phyloP scores from a whole-genome alignment of 2,113 vertebrate species.

The Pongo abelii region DNA sequence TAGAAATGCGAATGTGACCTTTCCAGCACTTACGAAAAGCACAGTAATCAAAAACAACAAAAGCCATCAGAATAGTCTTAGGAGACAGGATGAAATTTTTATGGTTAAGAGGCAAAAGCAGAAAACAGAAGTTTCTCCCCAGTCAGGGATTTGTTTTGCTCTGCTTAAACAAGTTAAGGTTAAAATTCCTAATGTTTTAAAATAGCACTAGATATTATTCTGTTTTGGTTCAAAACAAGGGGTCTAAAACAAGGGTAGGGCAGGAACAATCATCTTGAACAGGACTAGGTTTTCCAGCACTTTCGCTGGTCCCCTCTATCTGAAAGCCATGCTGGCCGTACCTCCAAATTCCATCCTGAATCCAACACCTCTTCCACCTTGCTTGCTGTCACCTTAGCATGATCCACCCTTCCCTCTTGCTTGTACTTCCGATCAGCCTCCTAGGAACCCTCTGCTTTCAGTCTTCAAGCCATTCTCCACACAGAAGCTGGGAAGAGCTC shows the following conservation, averaged over 20 bases:
- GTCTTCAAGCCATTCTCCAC: not conserved
- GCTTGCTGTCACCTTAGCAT: not conserved
- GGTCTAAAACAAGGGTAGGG: not conserved
- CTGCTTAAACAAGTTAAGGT: not conserved
- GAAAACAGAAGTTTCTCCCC: not conserved
- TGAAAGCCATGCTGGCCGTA: too few species aligned
- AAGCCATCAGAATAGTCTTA: not conserved
- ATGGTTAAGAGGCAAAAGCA: not conserved
- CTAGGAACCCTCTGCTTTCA: not conserved
- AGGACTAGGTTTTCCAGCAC: not conserved
- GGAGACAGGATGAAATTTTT: not conserved
- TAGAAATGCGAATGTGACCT: not conserved
- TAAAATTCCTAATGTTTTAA: not conserved
- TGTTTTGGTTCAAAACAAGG: not conserved
- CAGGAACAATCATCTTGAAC: not conserved
- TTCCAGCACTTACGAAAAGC: not conserved
- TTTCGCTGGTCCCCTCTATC: too few species aligned
- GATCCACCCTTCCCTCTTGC: not conserved
- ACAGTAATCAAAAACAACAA: not conserved
- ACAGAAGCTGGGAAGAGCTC: not conserved
- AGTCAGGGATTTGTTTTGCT: not conserved
- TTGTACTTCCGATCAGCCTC: too few species aligned
- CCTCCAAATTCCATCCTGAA: not conserved
- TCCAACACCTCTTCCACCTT: not conserved
- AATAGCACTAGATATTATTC: not conserved